Conservation (phyloP, 2,797 vertebrate species). For the Ambastaia sidthimunki region DNA sequence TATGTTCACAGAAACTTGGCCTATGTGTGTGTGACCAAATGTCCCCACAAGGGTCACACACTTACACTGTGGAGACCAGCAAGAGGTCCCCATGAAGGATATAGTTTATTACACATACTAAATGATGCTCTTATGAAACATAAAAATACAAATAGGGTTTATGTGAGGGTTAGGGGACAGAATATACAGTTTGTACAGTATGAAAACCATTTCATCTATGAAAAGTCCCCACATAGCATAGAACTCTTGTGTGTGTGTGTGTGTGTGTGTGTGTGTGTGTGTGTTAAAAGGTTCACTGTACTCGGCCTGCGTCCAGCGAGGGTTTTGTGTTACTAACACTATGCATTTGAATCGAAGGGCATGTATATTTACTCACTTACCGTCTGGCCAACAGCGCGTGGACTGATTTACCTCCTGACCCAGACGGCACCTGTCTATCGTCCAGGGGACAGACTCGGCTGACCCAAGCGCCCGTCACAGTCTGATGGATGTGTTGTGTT, state of each 20-base stretch:
- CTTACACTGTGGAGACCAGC: too few relatives aligned
- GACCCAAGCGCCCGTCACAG: constrained; percentile 71
- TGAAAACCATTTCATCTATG: too few relatives aligned
- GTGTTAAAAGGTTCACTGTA: not conserved
- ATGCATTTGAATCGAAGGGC: constrained; percentile 33
- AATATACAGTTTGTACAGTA: too few relatives aligned
- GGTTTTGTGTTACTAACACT: constrained; percentile 33
- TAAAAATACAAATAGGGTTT: too few relatives aligned
- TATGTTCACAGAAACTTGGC: constrained; percentile 22
- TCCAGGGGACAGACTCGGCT: constrained; percentile 77
- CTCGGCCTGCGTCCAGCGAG: constrained; percentile 2
- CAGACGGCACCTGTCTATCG: constrained; percentile 85
- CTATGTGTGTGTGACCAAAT: not conserved
- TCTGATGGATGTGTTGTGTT: not conserved
- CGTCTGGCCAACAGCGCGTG: constrained; percentile 56
- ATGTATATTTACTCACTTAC: constrained; percentile 68
- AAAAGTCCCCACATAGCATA: not conserved
- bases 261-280: not conserved
- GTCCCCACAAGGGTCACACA: too few relatives aligned
- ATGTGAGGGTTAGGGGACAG: too few relatives aligned
- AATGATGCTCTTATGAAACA: too few relatives aligned
- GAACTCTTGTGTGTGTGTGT: not conserved
- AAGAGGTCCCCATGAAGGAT: too few relatives aligned
- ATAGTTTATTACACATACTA: too few relatives aligned
- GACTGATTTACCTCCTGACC: constrained; percentile 78